A percentile compares a stretch with the other conserved stretches of the same genome.
phyloP scores from a whole-genome alignment of 2,797 vertebrate species.

The Odontamblyopus rebecca region DNA sequence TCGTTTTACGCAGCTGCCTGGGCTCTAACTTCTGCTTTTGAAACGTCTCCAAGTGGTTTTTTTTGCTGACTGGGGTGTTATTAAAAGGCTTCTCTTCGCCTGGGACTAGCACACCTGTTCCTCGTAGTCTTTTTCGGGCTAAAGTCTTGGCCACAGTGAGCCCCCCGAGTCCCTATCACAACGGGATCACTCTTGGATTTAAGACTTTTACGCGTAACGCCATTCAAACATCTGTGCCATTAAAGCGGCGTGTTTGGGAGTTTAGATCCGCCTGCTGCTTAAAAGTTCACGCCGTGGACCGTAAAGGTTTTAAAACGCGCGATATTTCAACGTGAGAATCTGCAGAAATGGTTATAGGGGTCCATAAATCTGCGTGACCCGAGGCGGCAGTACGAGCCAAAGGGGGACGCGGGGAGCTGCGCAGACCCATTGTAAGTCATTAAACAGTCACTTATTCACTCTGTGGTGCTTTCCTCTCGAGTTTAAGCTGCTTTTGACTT shows the following conservation, averaged over 20 bases:
- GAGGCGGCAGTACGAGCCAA: background rate
- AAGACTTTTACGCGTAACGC: background rate
- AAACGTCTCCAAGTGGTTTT: constrained; percentile 1
- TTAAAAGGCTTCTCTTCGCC: constrained; percentile 24
- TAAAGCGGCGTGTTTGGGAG: constrained; percentile 1
- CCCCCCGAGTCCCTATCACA: constrained; percentile 1
- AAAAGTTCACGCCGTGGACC: background rate
- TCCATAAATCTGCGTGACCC: constrained; percentile 30
- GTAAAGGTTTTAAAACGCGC: background rate
- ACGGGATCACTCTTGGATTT: background rate
- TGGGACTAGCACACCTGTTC: constrained; percentile 69
- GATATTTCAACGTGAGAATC: constrained; percentile 5
- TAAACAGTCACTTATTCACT: background rate
- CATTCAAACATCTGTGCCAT: background rate
- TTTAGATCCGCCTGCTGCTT: constrained; percentile 10
- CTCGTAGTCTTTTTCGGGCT: constrained; percentile 55
- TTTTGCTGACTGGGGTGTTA: constrained; percentile 51
- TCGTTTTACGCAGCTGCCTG: background rate
- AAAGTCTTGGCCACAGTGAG: constrained; percentile 24
- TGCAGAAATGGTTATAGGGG: constrained; percentile 18
- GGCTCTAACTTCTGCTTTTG: background rate
- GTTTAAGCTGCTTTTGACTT: background rate
- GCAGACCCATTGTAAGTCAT: background rate
- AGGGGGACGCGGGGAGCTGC: background rate
- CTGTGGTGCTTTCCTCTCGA: background rate